Evolutionary conservation across 2,113 vertebrate species (phyloP).

Genomic region (Mungos mungo): DNA sequence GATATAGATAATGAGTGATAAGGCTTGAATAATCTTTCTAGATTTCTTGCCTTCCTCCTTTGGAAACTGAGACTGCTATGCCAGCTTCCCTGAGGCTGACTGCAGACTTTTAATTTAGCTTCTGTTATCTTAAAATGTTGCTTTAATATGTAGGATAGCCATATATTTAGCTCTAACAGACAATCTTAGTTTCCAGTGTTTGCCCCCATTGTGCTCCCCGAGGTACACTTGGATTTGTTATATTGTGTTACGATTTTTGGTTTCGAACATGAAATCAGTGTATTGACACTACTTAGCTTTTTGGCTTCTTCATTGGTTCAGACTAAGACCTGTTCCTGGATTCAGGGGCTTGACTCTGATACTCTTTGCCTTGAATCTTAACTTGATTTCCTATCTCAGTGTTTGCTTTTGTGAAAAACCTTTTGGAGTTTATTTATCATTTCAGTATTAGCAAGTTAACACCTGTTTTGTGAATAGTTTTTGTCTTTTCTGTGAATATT

Average conservation of each 20-base stretch:
- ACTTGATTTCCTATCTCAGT: not conserved
- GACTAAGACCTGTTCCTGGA: not conserved
- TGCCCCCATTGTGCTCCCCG: not conserved
- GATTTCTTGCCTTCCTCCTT: not conserved
- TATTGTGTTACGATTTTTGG: not conserved
- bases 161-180: not conserved
- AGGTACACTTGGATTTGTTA: not conserved
- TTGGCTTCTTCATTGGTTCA: not conserved
- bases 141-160: not conserved
- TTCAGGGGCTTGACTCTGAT: not conserved
- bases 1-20: not conserved
- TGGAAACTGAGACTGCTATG: not conserved
- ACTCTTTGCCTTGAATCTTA: not conserved
- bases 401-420: not conserved
- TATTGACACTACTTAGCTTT: not conserved
- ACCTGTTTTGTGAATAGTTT: not conserved
- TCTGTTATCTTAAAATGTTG: not conserved
- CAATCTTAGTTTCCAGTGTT: not conserved
- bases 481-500: not conserved
- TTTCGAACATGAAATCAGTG: not conserved
- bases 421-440: not conserved
- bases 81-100: not conserved
- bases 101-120: not conserved
- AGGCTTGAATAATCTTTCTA: not conserved
- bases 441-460: not conserved